Conservation (phyloP, 2,113 vertebrate genomes). For the Cochlearius cochlearius region DNA sequence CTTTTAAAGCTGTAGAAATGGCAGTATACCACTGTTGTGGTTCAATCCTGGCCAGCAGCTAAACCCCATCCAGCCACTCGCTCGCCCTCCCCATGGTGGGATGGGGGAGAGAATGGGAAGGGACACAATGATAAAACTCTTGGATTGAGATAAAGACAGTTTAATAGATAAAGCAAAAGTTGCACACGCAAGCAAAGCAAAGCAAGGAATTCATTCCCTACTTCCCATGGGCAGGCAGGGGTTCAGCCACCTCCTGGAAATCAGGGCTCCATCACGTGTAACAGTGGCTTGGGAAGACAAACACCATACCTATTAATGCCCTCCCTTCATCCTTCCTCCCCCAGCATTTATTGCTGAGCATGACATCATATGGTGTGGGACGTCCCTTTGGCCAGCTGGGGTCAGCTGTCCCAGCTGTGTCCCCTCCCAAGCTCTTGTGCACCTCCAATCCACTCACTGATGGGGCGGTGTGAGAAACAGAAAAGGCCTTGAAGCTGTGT, state of each 20-base stretch:
- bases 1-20: background rate
- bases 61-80: fast-evolving
- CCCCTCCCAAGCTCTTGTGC: background rate
- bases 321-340: background rate
- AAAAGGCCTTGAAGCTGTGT: background rate
- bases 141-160: background rate
- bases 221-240: background rate
- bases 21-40: fast-evolving
- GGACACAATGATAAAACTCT: fast-evolving
- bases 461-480: background rate
- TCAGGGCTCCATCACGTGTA: fast-evolving
- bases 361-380: too few relatives aligned
- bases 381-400: background rate
- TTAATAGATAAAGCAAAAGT: background rate
- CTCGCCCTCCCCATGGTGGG: fast-evolving
- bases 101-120: background rate
- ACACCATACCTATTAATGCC: fast-evolving
- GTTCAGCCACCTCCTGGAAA: background rate
- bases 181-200: background rate
- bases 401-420: background rate
- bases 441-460: background rate
- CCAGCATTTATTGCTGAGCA: background rate
- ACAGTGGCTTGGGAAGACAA: fast-evolving
- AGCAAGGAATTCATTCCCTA: fast-evolving
- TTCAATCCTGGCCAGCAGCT: background rate